These are phyloP conservation scores for Hypercompe scribonia DNA, from an alignment of 2,888 invertebrate species.

Conservation along the genomic window DNA sequence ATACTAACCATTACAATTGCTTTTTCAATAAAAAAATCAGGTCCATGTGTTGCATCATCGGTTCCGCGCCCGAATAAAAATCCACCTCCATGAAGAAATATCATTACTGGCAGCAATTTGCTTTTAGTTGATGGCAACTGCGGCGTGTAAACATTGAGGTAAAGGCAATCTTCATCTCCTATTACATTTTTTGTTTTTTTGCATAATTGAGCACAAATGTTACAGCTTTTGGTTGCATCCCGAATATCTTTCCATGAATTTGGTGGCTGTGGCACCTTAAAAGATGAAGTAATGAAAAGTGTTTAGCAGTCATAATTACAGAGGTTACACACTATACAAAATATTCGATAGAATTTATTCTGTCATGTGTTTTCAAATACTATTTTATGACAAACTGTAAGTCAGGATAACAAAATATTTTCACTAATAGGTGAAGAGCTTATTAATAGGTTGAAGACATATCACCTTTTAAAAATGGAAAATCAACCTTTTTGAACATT, in stretches of 20 bases:
- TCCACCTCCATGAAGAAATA: slow-evolving; percentile 81
- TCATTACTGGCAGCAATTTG: slow-evolving; percentile 74
- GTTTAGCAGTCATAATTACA: neutral
- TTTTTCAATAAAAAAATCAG: slow-evolving; percentile 78
- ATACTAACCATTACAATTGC: slow-evolving; percentile 77
- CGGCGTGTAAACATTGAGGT: slow-evolving; percentile 90
- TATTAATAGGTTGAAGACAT: too few species aligned
- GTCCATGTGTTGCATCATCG: slow-evolving; percentile 71
- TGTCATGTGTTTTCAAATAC: too few species aligned
- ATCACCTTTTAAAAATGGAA: too few species aligned
- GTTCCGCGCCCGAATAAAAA: slow-evolving; percentile 79
- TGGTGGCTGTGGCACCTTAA: slow-evolving; percentile 73
- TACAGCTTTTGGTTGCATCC: slow-evolving; percentile 88
- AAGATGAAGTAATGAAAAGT: slow-evolving; percentile 17
- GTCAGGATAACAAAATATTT: too few species aligned
- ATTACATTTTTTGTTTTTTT: slow-evolving; percentile 80
- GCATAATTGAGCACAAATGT: slow-evolving; percentile 88
- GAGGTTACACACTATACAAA: too few species aligned
- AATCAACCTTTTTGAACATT: too few species aligned
- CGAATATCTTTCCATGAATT: slow-evolving; percentile 87
- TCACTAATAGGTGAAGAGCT: too few species aligned
- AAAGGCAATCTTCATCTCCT: slow-evolving; percentile 89
- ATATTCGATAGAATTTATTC: too few species aligned
- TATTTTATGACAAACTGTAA: too few species aligned
- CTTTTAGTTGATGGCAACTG: slow-evolving; percentile 61